These are phyloP conservation scores for Apodemia duryi DNA, from an alignment of 2,888 invertebrate genomes.

Conservation along the genomic window DNA sequence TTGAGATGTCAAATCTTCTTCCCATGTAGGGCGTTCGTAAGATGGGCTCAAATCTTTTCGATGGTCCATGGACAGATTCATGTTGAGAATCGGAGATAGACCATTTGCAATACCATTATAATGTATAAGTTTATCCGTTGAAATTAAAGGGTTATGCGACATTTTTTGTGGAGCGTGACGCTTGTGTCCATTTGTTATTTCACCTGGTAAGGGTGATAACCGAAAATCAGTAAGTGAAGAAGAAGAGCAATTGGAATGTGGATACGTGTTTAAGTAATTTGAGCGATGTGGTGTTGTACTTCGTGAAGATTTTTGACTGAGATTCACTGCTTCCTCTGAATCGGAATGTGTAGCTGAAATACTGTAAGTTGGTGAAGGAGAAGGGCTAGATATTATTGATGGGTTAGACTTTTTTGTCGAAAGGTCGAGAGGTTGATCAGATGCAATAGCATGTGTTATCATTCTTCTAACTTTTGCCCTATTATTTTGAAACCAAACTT, in stretches of 20 bases:
- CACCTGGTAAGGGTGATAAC: conserved; percentile 72
- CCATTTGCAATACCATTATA: conserved; percentile 77
- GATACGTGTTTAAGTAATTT: conserved; percentile 70
- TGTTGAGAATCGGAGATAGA: conserved; percentile 79
- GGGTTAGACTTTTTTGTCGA: conserved; percentile 87
- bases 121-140: conserved; percentile 82
- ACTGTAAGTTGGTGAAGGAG: conserved; percentile 81
- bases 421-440: conserved; percentile 93
- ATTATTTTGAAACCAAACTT: conserved; percentile 98
- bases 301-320: conserved; percentile 85
- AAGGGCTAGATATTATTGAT: conserved; percentile 79
- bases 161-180: conserved; percentile 54
- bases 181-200: conserved; percentile 56
- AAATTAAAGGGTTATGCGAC: conserved; percentile 68
- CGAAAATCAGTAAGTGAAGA: conserved; percentile 71
- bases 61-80: conserved; percentile 66
- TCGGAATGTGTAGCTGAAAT: conserved; percentile 82
- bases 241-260: conserved; percentile 81
- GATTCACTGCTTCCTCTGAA: conserved; percentile 87
- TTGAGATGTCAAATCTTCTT: conserved; percentile 70
- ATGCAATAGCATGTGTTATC: conserved; percentile 55
- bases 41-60: conserved; percentile 82
- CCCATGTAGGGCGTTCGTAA: conserved; percentile 83
- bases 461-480: conserved; percentile 91
- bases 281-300: conserved; percentile 80